These are phyloP conservation scores for Poeciliopsis paucimaculata DNA, from an alignment of 2,797 vertebrate species.

Conservation along the genomic window DNA sequence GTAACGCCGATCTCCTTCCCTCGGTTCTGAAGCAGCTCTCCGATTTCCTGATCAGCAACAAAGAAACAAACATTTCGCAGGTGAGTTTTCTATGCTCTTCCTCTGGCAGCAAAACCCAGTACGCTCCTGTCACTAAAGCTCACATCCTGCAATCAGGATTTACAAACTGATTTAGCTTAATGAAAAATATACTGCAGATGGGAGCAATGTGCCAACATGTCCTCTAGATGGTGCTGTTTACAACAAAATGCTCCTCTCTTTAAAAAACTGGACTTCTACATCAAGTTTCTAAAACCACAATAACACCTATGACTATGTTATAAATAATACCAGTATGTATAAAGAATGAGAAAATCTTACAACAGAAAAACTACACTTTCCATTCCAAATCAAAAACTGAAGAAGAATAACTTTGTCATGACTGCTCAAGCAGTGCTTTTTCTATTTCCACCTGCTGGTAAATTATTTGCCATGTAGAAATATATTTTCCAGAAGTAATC, in stretches of 20 bases:
- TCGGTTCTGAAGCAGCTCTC: conserved; percentile 89
- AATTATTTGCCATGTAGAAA: neutral
- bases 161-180: neutral
- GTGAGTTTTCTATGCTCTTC: neutral
- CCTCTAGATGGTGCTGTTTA: conserved; percentile 52
- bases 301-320: neutral
- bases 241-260: neutral
- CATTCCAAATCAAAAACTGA: neutral
- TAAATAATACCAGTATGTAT: neutral
- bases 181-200: neutral
- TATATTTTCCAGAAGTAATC: neutral
- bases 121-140: neutral
- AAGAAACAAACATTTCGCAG: neutral
- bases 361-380: neutral
- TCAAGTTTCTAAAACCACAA: neutral
- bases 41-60: conserved; percentile 82
- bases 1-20: conserved; percentile 96
- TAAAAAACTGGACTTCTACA: neutral
- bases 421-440: neutral
- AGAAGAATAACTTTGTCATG: neutral
- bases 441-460: neutral
- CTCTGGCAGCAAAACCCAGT: neutral
- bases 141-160: conserved; percentile 8
- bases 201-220: neutral
- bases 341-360: neutral